A percentile compares a stretch with the other conserved stretches of the same genome.
Evolutionary conservation across 2,797 vertebrate genomes (phyloP).

Genomic region (Lates japonicus): DNA sequence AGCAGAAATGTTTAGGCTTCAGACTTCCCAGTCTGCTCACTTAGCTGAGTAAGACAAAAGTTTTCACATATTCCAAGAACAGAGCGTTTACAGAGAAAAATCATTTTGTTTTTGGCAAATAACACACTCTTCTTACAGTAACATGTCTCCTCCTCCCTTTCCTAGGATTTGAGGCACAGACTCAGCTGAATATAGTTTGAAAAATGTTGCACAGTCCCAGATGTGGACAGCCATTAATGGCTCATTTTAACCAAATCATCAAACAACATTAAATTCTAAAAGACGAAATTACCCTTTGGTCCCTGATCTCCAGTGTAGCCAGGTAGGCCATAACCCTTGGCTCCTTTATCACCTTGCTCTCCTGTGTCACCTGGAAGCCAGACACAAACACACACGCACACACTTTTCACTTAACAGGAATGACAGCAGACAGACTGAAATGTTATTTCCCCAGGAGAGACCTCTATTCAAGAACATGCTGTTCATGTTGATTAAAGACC

Average conservation of each 20-base stretch:
- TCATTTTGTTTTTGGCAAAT: slow-evolving; percentile 26
- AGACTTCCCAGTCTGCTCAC: slow-evolving; percentile 13
- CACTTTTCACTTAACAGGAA: slow-evolving; percentile 17
- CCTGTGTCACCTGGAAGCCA: slow-evolving; percentile 80
- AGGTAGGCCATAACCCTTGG: slow-evolving; percentile 77
- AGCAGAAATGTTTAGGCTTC: slow-evolving; percentile 54
- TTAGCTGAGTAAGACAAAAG: slow-evolving; percentile 36
- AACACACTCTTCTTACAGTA: slow-evolving; percentile 17
- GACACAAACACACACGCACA: slow-evolving; percentile 46
- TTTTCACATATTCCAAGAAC: slow-evolving; percentile 35
- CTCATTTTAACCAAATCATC: slow-evolving; percentile 31
- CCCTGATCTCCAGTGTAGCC: slow-evolving; percentile 82
- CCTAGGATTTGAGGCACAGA: slow-evolving; percentile 13
- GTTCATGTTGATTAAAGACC: slow-evolving; percentile 60
- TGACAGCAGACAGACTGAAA: slow-evolving; percentile 23
- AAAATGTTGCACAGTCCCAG: slow-evolving; percentile 26
- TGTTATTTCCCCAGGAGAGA: slow-evolving; percentile 7
- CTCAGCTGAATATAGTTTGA: slow-evolving; percentile 32
- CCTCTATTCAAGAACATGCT: slow-evolving; percentile 25
- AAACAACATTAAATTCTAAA: slow-evolving; percentile 4
- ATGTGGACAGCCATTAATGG: slow-evolving; percentile 18
- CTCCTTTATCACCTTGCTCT: slow-evolving; percentile 82
- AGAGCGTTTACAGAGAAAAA: slow-evolving; percentile 44
- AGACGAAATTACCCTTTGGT: slow-evolving; percentile 72
- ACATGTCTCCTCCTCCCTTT: slow-evolving; percentile 1